Conservation (phyloP, 2,797 vertebrate species). For the Microctenopoma steveboyesi region DNA sequence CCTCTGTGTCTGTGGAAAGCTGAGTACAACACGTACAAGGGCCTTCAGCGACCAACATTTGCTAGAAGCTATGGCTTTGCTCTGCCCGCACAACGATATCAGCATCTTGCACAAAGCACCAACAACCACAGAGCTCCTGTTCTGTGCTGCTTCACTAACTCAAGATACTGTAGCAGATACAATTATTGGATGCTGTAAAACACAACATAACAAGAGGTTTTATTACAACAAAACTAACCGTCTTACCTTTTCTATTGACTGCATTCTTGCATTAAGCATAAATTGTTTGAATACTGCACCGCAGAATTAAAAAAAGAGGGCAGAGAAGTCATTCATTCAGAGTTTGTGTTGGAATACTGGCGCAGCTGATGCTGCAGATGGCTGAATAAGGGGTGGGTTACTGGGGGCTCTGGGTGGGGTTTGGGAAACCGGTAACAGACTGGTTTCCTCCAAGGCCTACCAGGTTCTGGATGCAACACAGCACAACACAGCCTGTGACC, state of each 20-base stretch:
- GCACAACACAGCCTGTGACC: conserved; percentile 57
- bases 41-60: too few relatives aligned
- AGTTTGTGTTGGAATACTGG: conserved; percentile 38
- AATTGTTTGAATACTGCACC: conserved; percentile 14
- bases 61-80: too few relatives aligned
- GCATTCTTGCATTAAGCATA: conserved; percentile 18
- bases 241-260: conserved; percentile 24
- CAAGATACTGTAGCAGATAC: conserved; percentile 8
- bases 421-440: conserved; percentile 52
- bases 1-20: too few relatives aligned
- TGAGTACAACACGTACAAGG: too few relatives aligned
- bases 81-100: too few relatives aligned
- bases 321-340: conserved; percentile 28
- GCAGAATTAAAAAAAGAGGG: conserved; percentile 1
- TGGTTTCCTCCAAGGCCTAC: conserved; percentile 49
- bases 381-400: conserved; percentile 43
- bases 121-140: conserved; percentile 13
- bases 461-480: conserved; percentile 45
- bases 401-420: conserved; percentile 30
- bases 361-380: conserved; percentile 78
- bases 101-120: not conserved
- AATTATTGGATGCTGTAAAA: conserved; percentile 28
- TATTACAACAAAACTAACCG: conserved; percentile 20
- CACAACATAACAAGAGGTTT: conserved; percentile 20
- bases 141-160: conserved; percentile 15